These are phyloP conservation scores for Gymnocephalus cernua DNA, from an alignment of 2,113 vertebrate genomes.

Conservation along the genomic window DNA sequence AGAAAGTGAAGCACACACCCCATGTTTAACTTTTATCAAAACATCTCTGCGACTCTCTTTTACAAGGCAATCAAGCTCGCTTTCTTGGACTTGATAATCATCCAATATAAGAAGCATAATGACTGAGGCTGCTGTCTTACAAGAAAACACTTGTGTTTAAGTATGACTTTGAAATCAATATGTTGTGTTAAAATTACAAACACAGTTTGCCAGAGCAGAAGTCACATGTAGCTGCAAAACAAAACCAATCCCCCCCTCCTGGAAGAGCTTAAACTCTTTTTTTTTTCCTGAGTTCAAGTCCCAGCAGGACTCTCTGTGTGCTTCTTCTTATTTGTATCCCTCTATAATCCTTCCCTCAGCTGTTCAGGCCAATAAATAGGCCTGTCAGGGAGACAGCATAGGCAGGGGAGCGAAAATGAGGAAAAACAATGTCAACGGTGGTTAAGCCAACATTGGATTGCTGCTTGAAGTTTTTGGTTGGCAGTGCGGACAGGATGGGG, in stretches of 20 bases:
- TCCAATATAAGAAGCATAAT: neutral
- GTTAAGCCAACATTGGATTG: conserved; percentile 29
- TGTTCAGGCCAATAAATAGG: conserved; percentile 55
- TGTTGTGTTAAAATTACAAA: neutral
- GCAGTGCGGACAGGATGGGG: neutral
- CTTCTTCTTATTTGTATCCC: conserved; percentile 52
- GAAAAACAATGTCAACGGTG: conserved; percentile 7
- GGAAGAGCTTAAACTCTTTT: conserved; percentile 32
- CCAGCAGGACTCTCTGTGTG: conserved; percentile 55
- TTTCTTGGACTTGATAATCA: neutral
- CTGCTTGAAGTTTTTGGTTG: conserved; percentile 26
- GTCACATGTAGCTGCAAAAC: conserved; percentile 22
- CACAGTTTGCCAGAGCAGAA: neutral
- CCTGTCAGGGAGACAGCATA: conserved; percentile 46
- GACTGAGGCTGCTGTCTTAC: neutral
- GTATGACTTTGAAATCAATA: neutral
- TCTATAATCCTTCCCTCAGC: conserved; percentile 65
- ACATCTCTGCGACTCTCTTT: neutral
- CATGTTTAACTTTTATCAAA: neutral
- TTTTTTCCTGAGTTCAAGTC: conserved; percentile 44
- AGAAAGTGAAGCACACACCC: neutral
- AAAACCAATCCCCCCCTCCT: conserved; percentile 10
- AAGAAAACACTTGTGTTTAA: neutral
- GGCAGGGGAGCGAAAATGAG: conserved; percentile 33
- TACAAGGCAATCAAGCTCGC: neutral